Conservation (phyloP, 1,140 invertebrate species). For the Penaeus japonicus region DNA sequence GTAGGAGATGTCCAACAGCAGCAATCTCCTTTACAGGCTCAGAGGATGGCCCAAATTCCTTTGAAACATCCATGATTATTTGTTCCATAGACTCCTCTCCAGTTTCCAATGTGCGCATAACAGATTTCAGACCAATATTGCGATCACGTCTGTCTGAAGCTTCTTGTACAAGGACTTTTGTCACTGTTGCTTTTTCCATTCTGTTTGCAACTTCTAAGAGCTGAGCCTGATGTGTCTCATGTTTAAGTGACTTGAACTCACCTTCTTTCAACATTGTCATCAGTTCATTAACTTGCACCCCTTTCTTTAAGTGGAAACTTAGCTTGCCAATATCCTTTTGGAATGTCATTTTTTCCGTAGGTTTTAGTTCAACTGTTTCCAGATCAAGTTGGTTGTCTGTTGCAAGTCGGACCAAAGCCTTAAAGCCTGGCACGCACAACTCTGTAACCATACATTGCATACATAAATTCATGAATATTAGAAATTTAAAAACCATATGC, state of each 20-base stretch:
- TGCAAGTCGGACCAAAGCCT: constrained; percentile 52
- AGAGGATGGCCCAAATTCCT: constrained; percentile 57
- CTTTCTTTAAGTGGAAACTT: constrained; percentile 56
- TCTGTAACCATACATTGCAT: constrained; percentile 52
- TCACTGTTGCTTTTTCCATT: constrained; percentile 49
- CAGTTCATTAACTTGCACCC: constrained; percentile 56
- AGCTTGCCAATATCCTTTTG: constrained; percentile 56
- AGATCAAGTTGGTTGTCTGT: constrained; percentile 52
- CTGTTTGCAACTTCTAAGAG: constrained; percentile 52
- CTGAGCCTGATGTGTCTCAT: constrained; percentile 38
- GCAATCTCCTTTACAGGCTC: constrained; percentile 60
- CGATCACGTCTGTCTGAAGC: constrained; percentile 39
- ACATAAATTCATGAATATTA: not conserved
- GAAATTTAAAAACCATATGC: not conserved
- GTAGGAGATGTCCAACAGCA: constrained; percentile 56
- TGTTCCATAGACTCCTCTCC: constrained; percentile 57
- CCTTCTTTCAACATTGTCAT: constrained; percentile 59
- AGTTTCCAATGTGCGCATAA: constrained; percentile 49
- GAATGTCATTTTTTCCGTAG: constrained; percentile 40
- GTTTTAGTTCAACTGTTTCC: constrained; percentile 55
- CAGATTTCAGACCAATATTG: constrained; percentile 49
- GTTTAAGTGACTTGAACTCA: constrained; percentile 52
- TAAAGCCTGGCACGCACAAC: constrained; percentile 58
- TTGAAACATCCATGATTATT: constrained; percentile 57
- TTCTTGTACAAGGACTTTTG: constrained; percentile 54